Percentiles rank a stretch among this genome's conserved stretches.
These are phyloP conservation scores for Dermatemys mawii DNA, from an alignment of 2,113 vertebrate species.

Conservation along the genomic window DNA sequence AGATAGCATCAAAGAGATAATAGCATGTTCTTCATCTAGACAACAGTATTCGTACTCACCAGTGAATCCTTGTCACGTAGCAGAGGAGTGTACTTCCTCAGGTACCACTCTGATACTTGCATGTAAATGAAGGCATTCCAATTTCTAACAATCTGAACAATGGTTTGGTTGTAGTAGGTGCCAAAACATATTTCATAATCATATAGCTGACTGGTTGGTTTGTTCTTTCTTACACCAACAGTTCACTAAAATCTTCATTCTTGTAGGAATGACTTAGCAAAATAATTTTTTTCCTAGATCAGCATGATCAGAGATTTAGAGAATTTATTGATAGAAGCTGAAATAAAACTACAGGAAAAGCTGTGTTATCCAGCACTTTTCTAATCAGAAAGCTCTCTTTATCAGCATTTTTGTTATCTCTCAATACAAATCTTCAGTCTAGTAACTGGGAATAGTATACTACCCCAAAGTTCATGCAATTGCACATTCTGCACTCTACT, in stretches of 20 bases:
- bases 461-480: too few species aligned
- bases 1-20: background rate
- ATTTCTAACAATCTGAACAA: background rate
- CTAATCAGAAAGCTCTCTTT: too few species aligned
- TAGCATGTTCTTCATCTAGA: too few species aligned
- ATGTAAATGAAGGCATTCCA: background rate
- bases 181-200: background rate
- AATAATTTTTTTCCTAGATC: background rate
- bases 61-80: background rate
- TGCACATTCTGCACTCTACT: too few species aligned
- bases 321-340: background rate
- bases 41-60: too few species aligned
- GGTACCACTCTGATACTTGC: rapidly evolving
- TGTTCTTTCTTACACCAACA: background rate
- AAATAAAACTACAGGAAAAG: background rate
- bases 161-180: background rate
- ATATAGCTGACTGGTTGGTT: background rate
- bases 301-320: background rate
- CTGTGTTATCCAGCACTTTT: too few species aligned
- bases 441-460: too few species aligned
- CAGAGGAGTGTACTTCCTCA: background rate
- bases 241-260: background rate
- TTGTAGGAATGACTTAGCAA: background rate
- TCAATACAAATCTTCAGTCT: too few species aligned
- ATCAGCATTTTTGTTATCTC: too few species aligned